Evolutionary conservation across 2,797 vertebrate genomes (phyloP).

Genomic region (Myripristis murdjan): DNA sequence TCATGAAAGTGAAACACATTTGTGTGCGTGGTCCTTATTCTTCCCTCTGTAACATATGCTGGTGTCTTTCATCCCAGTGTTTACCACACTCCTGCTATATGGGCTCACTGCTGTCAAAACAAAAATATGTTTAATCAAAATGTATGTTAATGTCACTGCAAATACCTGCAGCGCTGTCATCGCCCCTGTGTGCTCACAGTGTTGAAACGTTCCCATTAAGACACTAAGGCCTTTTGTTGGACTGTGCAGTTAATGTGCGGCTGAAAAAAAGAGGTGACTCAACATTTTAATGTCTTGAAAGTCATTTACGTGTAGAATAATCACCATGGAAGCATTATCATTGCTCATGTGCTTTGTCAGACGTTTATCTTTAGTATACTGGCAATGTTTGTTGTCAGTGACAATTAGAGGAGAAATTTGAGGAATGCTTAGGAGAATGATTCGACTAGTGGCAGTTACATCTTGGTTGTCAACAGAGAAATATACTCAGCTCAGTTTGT

Average conservation of each 20-base stretch:
- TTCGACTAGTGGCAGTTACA: slow-evolving; percentile 12
- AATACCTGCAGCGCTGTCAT: slow-evolving; percentile 34
- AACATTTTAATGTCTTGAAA: slow-evolving; percentile 22
- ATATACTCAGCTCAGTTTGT: neutral
- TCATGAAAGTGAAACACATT: slow-evolving; percentile 9
- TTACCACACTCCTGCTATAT: slow-evolving; percentile 14
- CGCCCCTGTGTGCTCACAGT: slow-evolving; percentile 70
- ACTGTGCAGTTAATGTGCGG: slow-evolving; percentile 16
- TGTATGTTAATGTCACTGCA: slow-evolving; percentile 55
- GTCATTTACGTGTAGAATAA: slow-evolving; percentile 37
- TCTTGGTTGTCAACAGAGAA: slow-evolving; percentile 11
- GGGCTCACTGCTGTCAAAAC: slow-evolving; percentile 33
- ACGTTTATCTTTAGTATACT: slow-evolving; percentile 17
- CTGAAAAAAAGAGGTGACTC: slow-evolving; percentile 29
- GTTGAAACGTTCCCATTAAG: slow-evolving; percentile 55
- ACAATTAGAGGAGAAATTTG: slow-evolving; percentile 4
- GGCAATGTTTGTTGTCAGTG: slow-evolving; percentile 1
- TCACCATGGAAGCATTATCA: slow-evolving; percentile 20
- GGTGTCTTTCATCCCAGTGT: slow-evolving; percentile 66
- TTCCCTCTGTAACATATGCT: slow-evolving; percentile 57
- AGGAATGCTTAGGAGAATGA: slow-evolving; percentile 23
- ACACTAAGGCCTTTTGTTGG: slow-evolving; percentile 39
- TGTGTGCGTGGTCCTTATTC: slow-evolving; percentile 63
- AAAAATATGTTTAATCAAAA: slow-evolving; percentile 29
- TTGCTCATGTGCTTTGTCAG: slow-evolving; percentile 56